Percentiles rank a stretch among this genome's conserved stretches.
Conservation (phyloP, 2,797 vertebrate species). For the Rallus crepitans region DNA sequence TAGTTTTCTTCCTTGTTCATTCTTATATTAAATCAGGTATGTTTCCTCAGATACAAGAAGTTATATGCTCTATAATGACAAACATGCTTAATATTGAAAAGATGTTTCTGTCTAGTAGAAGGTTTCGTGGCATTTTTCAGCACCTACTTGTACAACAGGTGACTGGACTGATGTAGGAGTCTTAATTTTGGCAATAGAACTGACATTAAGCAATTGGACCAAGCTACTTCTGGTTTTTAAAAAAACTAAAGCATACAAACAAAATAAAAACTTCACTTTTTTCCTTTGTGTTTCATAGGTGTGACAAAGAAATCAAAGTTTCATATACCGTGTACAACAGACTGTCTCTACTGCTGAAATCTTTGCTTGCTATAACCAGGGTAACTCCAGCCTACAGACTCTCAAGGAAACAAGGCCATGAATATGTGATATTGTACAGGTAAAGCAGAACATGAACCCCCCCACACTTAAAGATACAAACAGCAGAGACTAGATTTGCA, state of each 20-base stretch:
- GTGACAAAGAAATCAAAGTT: conserved; percentile 98
- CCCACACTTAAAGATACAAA: neutral
- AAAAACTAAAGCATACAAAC: neutral
- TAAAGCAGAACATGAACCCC: conserved; percentile 61
- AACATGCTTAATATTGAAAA: neutral
- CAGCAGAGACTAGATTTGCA: neutral
- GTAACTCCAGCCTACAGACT: conserved; percentile 98
- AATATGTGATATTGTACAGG: conserved; percentile 99
- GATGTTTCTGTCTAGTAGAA: neutral
- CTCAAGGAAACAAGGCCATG: conserved; percentile 97
- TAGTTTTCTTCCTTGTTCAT: neutral
- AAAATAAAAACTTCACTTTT: neutral
- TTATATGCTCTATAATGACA: neutral
- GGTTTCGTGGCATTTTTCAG: neutral
- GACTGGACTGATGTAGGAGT: neutral
- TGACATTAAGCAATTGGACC: neutral
- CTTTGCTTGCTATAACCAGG: conserved; percentile 96
- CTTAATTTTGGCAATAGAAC: neutral
- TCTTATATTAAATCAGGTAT: neutral
- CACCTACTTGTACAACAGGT: neutral
- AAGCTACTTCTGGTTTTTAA: neutral
- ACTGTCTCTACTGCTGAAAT: conserved; percentile 95
- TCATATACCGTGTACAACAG: conserved; percentile 98
- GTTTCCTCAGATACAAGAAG: neutral
- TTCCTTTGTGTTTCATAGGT: conserved; percentile 80